These are phyloP conservation scores for Seira sanloemensis DNA, from an alignment of 2,888 invertebrate species.

Conservation along the genomic window DNA sequence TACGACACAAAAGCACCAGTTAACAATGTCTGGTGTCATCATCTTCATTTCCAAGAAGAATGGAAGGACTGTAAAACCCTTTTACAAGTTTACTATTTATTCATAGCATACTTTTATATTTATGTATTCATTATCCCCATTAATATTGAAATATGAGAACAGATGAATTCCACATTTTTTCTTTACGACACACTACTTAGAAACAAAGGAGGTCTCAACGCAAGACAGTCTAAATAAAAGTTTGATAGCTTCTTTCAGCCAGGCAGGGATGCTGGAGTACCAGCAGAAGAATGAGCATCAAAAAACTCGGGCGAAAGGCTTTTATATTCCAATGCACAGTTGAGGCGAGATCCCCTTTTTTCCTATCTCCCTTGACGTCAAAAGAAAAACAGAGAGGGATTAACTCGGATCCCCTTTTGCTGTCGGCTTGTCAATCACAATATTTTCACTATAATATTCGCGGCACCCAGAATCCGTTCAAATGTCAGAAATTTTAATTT, in stretches of 20 bases:
- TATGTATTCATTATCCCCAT: conserved; percentile 2
- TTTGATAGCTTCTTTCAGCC: too few relatives aligned
- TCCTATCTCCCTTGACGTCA: neutral
- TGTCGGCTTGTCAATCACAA: conserved; percentile 1
- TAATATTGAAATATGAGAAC: conserved; percentile 1
- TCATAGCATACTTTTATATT: conserved; percentile 4
- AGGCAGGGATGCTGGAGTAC: too few relatives aligned
- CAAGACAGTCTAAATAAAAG: too few relatives aligned
- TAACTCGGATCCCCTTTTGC: conserved; percentile 6
- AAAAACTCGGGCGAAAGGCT: too few relatives aligned
- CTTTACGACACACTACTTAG: neutral
- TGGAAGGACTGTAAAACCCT: neutral
- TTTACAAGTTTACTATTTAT: conserved; percentile 1
- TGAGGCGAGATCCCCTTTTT: neutral
- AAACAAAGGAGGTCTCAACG: neutral
- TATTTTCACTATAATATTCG: neutral
- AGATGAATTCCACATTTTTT: neutral
- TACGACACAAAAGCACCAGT: neutral
- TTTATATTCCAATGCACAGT: neutral
- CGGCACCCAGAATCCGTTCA: conserved; percentile 34
- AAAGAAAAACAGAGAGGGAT: neutral
- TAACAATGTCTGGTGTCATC: neutral
- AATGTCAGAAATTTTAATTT: conserved; percentile 56
- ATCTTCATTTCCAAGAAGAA: neutral
- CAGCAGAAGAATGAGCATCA: too few relatives aligned